Percentiles rank a stretch among this genome's conserved stretches.
These are phyloP conservation scores for Thaumetopoea pityocampa DNA, from an alignment of 1,140 invertebrate genomes.

Conservation along the genomic window DNA sequence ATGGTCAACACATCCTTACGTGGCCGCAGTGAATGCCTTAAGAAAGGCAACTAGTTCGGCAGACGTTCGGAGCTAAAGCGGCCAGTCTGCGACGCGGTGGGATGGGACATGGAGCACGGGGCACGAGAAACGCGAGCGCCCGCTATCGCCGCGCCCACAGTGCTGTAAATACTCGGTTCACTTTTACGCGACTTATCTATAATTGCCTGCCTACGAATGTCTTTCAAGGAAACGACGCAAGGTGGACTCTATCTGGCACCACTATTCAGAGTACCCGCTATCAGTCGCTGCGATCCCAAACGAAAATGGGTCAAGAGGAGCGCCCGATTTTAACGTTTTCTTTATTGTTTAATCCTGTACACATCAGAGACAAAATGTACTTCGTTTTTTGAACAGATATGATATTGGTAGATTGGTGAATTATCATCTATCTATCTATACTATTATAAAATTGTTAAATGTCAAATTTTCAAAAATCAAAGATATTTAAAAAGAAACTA, in stretches of 20 bases:
- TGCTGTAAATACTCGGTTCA: conserved; percentile 64
- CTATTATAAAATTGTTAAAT: no score
- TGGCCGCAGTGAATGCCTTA: no score
- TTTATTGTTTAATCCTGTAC: conserved; percentile 22
- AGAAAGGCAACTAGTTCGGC: no score
- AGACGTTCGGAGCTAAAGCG: no score
- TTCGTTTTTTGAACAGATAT: no score
- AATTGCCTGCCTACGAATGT: conserved; percentile 70
- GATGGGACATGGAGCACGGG: conserved; percentile 1
- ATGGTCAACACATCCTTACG: no score
- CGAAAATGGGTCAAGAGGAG: conserved; percentile 54
- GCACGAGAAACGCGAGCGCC: conserved; percentile 5
- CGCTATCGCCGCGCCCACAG: conserved; percentile 49
- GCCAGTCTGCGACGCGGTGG: background rate
- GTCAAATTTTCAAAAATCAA: no score
- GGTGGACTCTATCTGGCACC: conserved; percentile 58
- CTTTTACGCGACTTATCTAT: conserved; percentile 67
- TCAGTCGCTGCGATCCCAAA: conserved; percentile 44
- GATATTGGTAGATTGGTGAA: no score
- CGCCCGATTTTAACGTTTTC: conserved; percentile 38
- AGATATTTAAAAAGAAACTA: no score
- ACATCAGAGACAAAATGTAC: no score
- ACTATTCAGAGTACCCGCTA: conserved; percentile 51
- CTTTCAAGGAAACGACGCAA: conserved; percentile 64
- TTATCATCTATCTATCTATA: no score